phyloP scores from a whole-genome alignment of 2,888 invertebrate species.

The Strigamia maritima region DNA sequence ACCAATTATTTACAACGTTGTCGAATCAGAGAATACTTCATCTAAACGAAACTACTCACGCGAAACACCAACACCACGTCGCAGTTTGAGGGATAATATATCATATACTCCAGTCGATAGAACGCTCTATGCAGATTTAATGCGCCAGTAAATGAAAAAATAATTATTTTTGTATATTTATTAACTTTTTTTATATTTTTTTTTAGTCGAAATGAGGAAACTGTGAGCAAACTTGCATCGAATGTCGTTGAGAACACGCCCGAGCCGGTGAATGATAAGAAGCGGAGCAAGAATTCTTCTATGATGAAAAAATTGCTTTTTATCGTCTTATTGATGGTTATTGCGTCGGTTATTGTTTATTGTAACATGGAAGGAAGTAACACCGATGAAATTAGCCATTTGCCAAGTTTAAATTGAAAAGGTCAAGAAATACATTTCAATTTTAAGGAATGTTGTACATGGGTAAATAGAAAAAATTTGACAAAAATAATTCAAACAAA shows the following conservation, averaged over 20 bases:
- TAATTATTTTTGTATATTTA: background rate
- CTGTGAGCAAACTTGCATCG: background rate
- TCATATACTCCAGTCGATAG: background rate
- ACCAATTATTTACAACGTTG: background rate
- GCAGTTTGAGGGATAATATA: background rate
- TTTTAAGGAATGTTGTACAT: background rate
- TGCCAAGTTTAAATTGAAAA: background rate
- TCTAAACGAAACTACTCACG: background rate
- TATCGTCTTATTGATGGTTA: background rate
- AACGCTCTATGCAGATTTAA: background rate
- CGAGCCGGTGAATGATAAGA: background rate
- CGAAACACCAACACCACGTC: background rate
- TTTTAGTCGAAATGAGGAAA: background rate
- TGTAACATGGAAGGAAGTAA: constrained; percentile 19
- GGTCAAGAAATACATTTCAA: background rate
- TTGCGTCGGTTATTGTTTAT: background rate
- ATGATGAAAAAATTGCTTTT: background rate
- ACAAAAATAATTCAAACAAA: background rate
- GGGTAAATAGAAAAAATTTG: background rate
- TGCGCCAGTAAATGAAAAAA: background rate
- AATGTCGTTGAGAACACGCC: constrained; percentile 21
- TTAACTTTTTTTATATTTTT: background rate
- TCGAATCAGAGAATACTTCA: background rate
- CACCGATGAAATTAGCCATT: background rate
- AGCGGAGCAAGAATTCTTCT: background rate